Base-by-base conservation (phyloP, 92 coral and sea anemone genomes). In the Paramuricea clavata region DNA sequence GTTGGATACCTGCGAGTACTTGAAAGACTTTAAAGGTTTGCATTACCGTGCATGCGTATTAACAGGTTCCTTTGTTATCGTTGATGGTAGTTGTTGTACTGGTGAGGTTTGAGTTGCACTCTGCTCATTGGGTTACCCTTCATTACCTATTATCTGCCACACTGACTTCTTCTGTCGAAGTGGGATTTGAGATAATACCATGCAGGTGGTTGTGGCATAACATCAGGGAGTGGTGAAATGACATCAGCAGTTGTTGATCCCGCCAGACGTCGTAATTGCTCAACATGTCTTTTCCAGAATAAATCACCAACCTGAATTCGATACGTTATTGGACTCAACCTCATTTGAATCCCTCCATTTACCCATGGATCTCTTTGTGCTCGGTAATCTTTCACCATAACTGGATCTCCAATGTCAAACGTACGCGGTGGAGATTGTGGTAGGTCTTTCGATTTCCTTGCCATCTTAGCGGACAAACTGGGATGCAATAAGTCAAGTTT, bases 311-410 rank as follows among this genome's bases (percentile, higher is more conserved):
- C 90, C 79, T 81, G 88, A 19, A 87, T 89, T 5, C 78, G 75
- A 75, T 91, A 88, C 12, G 89, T 87, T 21, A 83, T 83, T 12
- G 89, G 93, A 19, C 89, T 87, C 25, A 83, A 52, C 60, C 76
- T 56, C 17, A 72, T 75, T 31, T 43, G 31, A 52, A 78, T 33
- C 1, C 43, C 82, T 15, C 87, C 92, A 71, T 85, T 27, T 17
- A 59, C 60, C 92, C 87, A 85, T 26, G 85, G 52, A 50, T 76
- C 78, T 74, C 74, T 74, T 50, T 82, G 67, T 21, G 30, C 76
- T 25, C 87, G 56, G 54, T 81, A 86, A 31, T 90, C 87, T 43
- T 68, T 69, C 16, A 81, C 88, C 44, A 82, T 25, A 19, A 90
- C 88, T 67, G 64, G 82, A 31, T 89, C 87, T 8, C 90, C 90